A percentile compares a stretch with the other conserved stretches of the same genome.
phyloP scores from a whole-genome alignment of 1,140 invertebrate genomes.

The Aphelinus atriplicis region DNA sequence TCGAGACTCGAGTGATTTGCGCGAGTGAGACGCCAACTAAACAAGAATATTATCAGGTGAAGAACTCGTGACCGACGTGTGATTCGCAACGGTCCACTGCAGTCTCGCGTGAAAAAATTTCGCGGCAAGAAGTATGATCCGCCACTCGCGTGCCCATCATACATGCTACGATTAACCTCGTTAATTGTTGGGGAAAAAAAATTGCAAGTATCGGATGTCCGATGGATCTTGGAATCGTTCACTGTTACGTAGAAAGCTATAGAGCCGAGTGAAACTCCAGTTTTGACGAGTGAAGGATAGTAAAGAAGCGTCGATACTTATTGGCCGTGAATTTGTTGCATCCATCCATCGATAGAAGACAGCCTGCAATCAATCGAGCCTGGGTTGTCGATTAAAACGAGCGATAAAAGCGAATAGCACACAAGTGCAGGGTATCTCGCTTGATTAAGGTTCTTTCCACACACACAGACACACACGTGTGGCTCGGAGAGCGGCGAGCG shows the following conservation, averaged over 20 bases:
- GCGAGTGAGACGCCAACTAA: too few species aligned
- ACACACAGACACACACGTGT: too few species aligned
- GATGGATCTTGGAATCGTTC: not conserved
- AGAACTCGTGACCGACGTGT: not conserved
- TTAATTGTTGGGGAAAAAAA: conserved; percentile 10
- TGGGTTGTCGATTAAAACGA: too few species aligned
- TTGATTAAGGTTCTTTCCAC: too few species aligned
- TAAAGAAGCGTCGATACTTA: not conserved
- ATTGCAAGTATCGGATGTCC: conserved; percentile 3
- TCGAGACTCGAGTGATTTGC: too few species aligned
- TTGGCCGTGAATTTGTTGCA: not conserved
- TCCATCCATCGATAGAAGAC: too few species aligned
- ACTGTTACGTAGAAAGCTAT: conserved; percentile 14
- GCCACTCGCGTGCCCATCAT: not conserved
- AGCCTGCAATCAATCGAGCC: too few species aligned
- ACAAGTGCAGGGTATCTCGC: too few species aligned
- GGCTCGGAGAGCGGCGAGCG: too few species aligned
- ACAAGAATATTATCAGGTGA: too few species aligned
- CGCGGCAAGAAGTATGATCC: not conserved
- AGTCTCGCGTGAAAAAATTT: not conserved
- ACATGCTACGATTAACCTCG: conserved; percentile 6
- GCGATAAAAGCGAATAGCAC: too few species aligned
- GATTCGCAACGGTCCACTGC: conserved; percentile 3
- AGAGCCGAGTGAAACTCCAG: conserved; percentile 1
- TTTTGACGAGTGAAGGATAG: not conserved